Conservation (phyloP, 2,113 vertebrate species). For the Pteronura brasiliensis region DNA sequence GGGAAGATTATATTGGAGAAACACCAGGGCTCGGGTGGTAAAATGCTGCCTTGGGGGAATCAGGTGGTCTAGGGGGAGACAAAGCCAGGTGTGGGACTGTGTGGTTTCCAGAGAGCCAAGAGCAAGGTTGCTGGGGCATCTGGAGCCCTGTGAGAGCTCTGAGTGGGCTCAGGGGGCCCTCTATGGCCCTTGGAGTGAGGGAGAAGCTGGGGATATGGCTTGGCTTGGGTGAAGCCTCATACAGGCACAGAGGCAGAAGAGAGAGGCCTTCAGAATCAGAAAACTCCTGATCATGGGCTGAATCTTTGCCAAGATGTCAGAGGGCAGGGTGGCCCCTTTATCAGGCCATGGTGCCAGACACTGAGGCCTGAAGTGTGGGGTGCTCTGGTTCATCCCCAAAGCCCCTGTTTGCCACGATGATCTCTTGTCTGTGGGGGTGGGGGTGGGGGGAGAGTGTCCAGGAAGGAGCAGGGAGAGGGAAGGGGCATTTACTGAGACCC, state of each 20-base stretch:
- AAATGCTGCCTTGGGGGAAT: not conserved
- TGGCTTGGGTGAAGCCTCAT: not conserved
- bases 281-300: not conserved
- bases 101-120: not conserved
- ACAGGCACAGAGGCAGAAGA: not conserved
- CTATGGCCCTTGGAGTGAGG: not conserved
- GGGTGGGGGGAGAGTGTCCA: fast-evolving
- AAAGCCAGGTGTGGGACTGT: not conserved
- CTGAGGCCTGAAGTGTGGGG: not conserved
- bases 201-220: not conserved
- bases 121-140: fast-evolving
- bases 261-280: not conserved
- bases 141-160: not conserved
- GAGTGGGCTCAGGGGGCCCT: too few relatives aligned
- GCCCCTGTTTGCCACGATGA: fast-evolving
- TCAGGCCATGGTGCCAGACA: fast-evolving
- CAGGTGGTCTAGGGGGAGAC: fast-evolving
- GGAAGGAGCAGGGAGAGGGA: not conserved
- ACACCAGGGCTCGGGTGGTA: fast-evolving
- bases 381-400: not conserved
- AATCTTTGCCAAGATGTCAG: not conserved
- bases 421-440: too few relatives aligned
- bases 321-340: fast-evolving
- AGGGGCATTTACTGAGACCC: not conserved
- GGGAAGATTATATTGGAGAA: not conserved